These are phyloP conservation scores for Eupithecia dodoneata DNA, from an alignment of 2,888 invertebrate genomes.

Conservation along the genomic window DNA sequence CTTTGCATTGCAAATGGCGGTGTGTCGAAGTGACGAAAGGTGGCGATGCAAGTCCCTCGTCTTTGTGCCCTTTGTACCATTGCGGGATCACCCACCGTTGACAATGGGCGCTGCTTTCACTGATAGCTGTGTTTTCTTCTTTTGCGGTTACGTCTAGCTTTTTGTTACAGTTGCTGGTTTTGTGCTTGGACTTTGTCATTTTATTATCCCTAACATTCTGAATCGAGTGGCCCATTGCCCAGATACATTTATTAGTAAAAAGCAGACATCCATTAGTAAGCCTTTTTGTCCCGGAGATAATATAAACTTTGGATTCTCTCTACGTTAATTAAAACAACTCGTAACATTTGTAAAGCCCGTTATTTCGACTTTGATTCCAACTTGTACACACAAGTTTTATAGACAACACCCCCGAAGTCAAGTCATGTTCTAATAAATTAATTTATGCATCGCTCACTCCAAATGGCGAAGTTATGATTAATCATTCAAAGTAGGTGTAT, in stretches of 20 bases:
- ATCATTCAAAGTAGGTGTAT: slow-evolving; percentile 18
- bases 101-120: slow-evolving; percentile 6
- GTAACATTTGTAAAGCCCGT: background rate
- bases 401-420: slow-evolving; percentile 5
- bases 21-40: slow-evolving; percentile 36
- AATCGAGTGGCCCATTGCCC: background rate
- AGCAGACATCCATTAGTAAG: background rate
- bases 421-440: slow-evolving; percentile 15
- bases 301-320: background rate
- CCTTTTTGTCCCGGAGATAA: background rate
- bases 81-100: slow-evolving; percentile 5
- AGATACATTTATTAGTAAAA: background rate
- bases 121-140: background rate
- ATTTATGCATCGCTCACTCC: slow-evolving; percentile 17
- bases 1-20: slow-evolving; percentile 42
- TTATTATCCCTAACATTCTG: background rate
- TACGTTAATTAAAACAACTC: background rate
- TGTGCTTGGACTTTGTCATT: background rate
- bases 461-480: slow-evolving; percentile 12
- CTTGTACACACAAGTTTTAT: slow-evolving; percentile 1
- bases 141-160: slow-evolving; percentile 1
- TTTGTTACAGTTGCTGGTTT: background rate
- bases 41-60: slow-evolving; percentile 23
- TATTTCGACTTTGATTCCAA: slow-evolving; percentile 9
- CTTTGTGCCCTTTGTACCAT: slow-evolving; percentile 29